Base-by-base conservation (phyloP, 2,113 vertebrate species). In the Perca flavescens region DNA sequence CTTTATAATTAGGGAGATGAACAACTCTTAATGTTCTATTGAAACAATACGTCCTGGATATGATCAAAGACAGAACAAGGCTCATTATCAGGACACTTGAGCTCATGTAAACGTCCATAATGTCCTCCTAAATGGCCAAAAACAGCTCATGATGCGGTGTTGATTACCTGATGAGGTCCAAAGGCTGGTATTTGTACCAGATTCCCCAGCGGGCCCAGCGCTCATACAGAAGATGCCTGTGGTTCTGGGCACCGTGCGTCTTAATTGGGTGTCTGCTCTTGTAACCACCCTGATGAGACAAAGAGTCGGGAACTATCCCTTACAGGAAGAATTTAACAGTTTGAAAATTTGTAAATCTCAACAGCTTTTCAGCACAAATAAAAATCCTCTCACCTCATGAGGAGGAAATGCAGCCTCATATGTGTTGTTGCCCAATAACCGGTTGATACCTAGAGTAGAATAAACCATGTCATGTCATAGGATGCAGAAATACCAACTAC, bases 191-290 rank as follows among this genome's bases (percentile, higher is more conserved):
- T 88, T 99, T 99, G 93, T 99, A 99, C 98, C 98, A 99, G 93
- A 99, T 98, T 4, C 98, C 98, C 98, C 98, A 99, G 63, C 97
- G 97, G 65, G 98, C 98, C 98, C 98, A 99, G 3, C 97, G 96
- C 88, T 99, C 98, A 50, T 99, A 99, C 13, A 99, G 94, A 6
- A 99, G 95, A 80, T 99, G 98, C 17, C 98, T 95, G 91, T 99
- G 98, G 88, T 99, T 99, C 89, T 99, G 97, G 71, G 97, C 97
- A 25, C 98, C 98, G 0, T 99, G 97, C 0, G 98, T 99, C 95
- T 98, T 97, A 88, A 99, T 99, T 7, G 97, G 97, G 80, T 97
- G 97, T 63, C 95, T 96, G 91, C 98, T 99, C 83, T 98, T 98
- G 88, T 99, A 96, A 68, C 97, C 96, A n/a, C 98, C 98, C 98